Percentiles rank a stretch among this genome's conserved stretches.
Conservation (phyloP, 2,113 vertebrate species). For the Tetrao urogallus region DNA sequence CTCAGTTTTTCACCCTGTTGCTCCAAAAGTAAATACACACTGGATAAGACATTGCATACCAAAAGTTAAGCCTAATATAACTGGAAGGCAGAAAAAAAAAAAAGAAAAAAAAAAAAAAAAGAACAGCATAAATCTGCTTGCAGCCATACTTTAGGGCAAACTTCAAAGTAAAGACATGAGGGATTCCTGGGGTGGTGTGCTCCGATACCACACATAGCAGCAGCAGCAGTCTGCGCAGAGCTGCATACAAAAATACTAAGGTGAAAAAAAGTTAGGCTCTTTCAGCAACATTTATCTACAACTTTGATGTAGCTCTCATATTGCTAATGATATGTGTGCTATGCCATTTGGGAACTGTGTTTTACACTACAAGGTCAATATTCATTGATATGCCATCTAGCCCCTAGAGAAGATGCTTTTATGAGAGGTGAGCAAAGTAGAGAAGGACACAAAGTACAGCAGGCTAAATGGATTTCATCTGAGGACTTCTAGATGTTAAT, state of each 20-base stretch:
- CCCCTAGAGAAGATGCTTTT: neutral
- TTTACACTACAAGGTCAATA: slow-evolving; percentile 2
- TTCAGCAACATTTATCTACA: slow-evolving; percentile 10
- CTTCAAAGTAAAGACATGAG: slow-evolving; percentile 46
- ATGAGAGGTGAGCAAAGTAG: neutral
- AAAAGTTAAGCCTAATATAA: neutral
- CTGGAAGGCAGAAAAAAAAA: neutral
- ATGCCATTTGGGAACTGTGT: slow-evolving; percentile 39
- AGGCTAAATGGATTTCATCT: neutral
- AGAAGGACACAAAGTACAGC: neutral
- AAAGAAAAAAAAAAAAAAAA: neutral
- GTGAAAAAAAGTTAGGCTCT: neutral
- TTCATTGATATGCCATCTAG: neutral
- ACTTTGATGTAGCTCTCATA: slow-evolving; percentile 50
- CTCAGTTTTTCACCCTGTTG: neutral
- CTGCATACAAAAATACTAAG: neutral
- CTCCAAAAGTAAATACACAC: slow-evolving; percentile 47
- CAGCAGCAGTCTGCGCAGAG: neutral
- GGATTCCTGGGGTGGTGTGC: neutral
- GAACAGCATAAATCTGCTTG: neutral
- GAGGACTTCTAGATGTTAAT: neutral
- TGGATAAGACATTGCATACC: neutral
- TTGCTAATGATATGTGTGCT: neutral
- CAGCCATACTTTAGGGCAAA: slow-evolving; percentile 21
- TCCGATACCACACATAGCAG: neutral